These are phyloP conservation scores for Ploceus nigricollis DNA, from an alignment of 2,113 vertebrate genomes.

Conservation along the genomic window DNA sequence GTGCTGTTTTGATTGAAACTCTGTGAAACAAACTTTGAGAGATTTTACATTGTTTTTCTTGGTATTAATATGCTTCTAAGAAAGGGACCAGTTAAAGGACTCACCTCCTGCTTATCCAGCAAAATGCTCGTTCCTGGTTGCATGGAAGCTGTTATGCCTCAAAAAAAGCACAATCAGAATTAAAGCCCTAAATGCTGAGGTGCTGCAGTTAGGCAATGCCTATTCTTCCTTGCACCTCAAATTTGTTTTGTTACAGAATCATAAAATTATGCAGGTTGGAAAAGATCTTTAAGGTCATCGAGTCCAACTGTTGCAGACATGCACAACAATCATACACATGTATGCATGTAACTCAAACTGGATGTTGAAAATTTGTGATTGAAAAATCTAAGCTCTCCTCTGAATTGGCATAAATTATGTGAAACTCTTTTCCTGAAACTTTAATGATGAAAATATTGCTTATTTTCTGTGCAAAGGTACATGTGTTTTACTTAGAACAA, in stretches of 20 bases:
- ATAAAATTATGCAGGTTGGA: not conserved
- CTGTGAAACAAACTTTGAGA: not conserved
- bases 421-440: not conserved
- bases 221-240: not conserved
- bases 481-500: not conserved
- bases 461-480: not conserved
- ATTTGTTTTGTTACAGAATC: not conserved
- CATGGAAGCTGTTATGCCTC: not conserved
- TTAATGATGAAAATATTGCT: not conserved
- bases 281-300: not conserved
- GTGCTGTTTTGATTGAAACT: not conserved
- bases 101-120: not conserved
- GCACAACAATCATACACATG: not conserved
- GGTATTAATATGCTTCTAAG: not conserved
- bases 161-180: not conserved
- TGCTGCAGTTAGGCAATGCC: not conserved
- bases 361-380: not conserved
- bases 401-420: not conserved
- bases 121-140: not conserved
- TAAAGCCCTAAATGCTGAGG: not conserved
- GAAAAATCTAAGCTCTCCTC: not conserved
- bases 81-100: not conserved
- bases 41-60: not conserved
- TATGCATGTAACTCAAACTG: not conserved
- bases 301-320: not conserved